These are phyloP conservation scores for Notarius lentiginosus DNA, from an alignment of 2,113 vertebrate species.

Conservation along the genomic window DNA sequence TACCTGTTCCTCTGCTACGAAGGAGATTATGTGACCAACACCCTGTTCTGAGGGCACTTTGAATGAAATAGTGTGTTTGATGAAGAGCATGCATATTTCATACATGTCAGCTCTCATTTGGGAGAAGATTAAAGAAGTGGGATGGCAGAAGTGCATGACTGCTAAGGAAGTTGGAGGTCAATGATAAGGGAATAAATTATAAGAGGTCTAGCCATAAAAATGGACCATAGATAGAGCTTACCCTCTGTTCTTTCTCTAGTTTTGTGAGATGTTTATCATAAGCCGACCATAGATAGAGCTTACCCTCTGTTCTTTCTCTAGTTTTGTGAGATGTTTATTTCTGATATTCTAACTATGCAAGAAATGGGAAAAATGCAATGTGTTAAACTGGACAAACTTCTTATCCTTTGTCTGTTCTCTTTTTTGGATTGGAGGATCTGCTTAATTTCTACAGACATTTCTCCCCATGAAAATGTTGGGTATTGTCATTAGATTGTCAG, in stretches of 20 bases:
- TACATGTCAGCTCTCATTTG: slow-evolving; percentile 48
- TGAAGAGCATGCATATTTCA: slow-evolving; percentile 54
- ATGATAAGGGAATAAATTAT: slow-evolving; percentile 25
- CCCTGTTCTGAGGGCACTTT: not conserved
- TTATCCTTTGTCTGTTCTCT: not conserved
- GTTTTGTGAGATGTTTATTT: not conserved
- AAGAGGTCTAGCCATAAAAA: slow-evolving; percentile 12
- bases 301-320: not conserved
- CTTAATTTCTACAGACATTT: not conserved
- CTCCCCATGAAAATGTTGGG: not conserved
- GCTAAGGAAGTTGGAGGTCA: slow-evolving; percentile 8
- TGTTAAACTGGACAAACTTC: not conserved
- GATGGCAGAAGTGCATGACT: slow-evolving; percentile 18
- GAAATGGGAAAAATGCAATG: not conserved
- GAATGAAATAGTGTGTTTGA: slow-evolving; percentile 13
- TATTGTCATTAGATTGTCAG: not conserved
- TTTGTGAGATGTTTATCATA: too few species aligned
- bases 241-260: not conserved
- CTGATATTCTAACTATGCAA: slow-evolving; percentile 23
- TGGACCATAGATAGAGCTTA: not conserved
- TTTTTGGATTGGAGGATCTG: not conserved
- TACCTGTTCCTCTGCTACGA: not conserved
- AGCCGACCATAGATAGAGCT: not conserved
- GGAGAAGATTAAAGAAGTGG: slow-evolving; percentile 44
- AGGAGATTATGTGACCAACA: slow-evolving; percentile 3